phyloP scores from a whole-genome alignment of 2,797 vertebrate species.

The Diplodus sargus region DNA sequence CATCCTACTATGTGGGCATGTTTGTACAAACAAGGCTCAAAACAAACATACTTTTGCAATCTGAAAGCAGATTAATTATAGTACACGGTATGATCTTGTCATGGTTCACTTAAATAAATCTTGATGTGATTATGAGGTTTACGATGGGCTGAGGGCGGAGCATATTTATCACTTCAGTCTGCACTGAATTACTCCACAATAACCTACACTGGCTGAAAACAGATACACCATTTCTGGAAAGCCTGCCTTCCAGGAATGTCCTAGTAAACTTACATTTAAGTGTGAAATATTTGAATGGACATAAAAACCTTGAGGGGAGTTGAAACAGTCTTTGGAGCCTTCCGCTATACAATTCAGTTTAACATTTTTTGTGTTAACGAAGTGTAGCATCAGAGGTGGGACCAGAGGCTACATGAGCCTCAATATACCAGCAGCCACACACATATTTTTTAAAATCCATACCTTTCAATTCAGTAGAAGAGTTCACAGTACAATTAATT shows the following conservation, averaged over 20 bases:
- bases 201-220: slow-evolving; percentile 25
- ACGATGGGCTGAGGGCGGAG: neutral
- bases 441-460: neutral
- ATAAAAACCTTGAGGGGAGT: neutral
- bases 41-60: slow-evolving; percentile 4
- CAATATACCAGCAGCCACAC: neutral
- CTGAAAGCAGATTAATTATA: neutral
- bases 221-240: slow-evolving; percentile 60
- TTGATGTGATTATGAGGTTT: slow-evolving; percentile 13
- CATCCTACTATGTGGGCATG: neutral
- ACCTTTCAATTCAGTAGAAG: neutral
- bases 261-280: neutral
- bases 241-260: slow-evolving; percentile 45
- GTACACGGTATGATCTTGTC: neutral
- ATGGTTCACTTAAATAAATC: slow-evolving; percentile 15
- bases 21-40: neutral
- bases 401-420: neutral
- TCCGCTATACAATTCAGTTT: neutral
- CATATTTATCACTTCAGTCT: slow-evolving; percentile 3
- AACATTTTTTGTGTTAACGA: neutral
- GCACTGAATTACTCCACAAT: slow-evolving; percentile 41
- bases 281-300: slow-evolving; percentile 6
- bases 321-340: slow-evolving; percentile 17
- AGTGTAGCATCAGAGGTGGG: neutral
- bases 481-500: too few species aligned